A percentile compares a stretch with the other conserved stretches of the same genome.
Evolutionary conservation across 1,140 invertebrate genomes (phyloP).

Genomic region (Sarcophaga peregrina): DNA sequence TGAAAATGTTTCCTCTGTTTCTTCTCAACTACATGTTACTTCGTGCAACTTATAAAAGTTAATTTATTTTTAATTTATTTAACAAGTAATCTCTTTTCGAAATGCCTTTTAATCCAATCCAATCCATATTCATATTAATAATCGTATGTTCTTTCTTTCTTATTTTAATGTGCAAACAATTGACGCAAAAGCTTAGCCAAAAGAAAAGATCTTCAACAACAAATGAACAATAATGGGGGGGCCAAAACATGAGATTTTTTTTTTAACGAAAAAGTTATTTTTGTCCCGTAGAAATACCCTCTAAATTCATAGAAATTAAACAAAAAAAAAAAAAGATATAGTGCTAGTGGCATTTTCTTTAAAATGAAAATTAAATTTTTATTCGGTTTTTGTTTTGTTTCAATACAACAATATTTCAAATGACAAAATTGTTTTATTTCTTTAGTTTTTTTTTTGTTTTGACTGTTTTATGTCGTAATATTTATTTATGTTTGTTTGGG

Average conservation of each 20-base stretch:
- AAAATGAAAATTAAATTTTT: slow-evolving; percentile 17
- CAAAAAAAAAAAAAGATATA: neutral
- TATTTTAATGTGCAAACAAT: slow-evolving; percentile 7
- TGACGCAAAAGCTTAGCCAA: slow-evolving; percentile 20
- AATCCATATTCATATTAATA: no score
- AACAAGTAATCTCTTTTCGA: no score
- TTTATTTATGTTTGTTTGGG: neutral
- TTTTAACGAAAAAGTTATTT: slow-evolving; percentile 7
- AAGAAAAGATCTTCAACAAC: neutral
- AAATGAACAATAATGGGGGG: neutral
- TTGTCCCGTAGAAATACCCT: slow-evolving; percentile 27
- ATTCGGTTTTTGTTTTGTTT: neutral
- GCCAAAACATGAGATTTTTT: no score
- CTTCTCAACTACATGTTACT: neutral
- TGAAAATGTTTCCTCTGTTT: neutral
- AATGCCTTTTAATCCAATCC: no score
- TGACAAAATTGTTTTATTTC: slow-evolving; percentile 21
- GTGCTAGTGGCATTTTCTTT: neutral
- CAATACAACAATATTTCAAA: slow-evolving; percentile 16
- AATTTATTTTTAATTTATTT: no score
- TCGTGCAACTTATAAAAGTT: no score
- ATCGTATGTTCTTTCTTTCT: no score
- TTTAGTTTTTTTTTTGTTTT: slow-evolving; percentile 16
- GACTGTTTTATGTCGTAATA: neutral
- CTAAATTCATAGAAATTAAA: slow-evolving; percentile 24